Base-by-base conservation (phyloP, 2,113 vertebrate genomes). In the Centropus unirufus region DNA sequence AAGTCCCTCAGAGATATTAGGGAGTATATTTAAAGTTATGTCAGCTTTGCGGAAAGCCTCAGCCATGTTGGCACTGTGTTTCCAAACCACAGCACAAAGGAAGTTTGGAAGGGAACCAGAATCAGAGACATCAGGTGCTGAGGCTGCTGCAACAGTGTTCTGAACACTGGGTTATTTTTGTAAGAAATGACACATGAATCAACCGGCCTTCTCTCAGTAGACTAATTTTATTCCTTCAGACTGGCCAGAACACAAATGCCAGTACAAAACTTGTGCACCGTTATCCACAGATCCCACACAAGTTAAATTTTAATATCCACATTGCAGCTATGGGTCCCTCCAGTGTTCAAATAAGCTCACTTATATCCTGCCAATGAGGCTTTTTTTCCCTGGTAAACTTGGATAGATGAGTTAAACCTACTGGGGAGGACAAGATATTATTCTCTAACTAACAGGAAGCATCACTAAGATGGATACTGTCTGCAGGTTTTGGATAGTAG, bases 361-460 rank as follows among this genome's bases (percentile, higher is more conserved):
- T 84, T 87, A 67, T 67, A 44, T 74, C 46, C 36, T 70, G 14
- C 13, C 42, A 49, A 67, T 40, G 22, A 58, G 97, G 75, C 98
- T 98, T 83, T 99, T 99, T 98, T 91, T 98, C 98, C 89, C 97
- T 97, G 59, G 98, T 98, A 96, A 99, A 96, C 98, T 98, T 98
- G 39, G 98, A 98, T 94, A 99, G 99, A 97, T 68, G 99, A 96
- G 89, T 98, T 97, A 92, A 99, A 98, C 6, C 96, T 99, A 55
- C 98, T 98, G n/a, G 98, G 98, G 62, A 99, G 96, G 96, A 98
- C 97, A 97, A 89, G 21, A 98, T 99, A 63, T 99, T 99, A 95
- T 99, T 98, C 44, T 98, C 98, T 32, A 99, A 98, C 27, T 98
- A 99, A 96, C 98, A 98, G 79, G 98, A 99, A 30, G 98, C 99